These are phyloP conservation scores for Varanus salvator DNA, from an alignment of 2,113 vertebrate species.

Conservation along the genomic window DNA sequence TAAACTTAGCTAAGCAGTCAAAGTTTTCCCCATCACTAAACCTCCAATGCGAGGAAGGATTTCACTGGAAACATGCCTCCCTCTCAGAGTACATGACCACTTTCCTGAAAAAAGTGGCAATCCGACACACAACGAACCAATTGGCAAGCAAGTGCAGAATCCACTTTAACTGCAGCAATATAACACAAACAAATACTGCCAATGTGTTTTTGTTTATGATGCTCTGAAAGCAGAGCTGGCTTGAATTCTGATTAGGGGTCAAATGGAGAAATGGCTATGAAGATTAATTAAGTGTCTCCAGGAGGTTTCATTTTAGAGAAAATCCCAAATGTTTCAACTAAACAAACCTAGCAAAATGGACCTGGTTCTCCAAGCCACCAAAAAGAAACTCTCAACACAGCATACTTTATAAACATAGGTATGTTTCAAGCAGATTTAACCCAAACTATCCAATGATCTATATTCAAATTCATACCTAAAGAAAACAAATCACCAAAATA, in stretches of 20 bases:
- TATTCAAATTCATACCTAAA: background rate
- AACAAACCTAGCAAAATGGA: background rate
- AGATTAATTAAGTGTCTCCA: background rate
- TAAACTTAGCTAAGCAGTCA: too few relatives aligned
- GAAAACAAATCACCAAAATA: background rate
- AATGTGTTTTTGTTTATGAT: background rate
- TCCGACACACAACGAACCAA: background rate
- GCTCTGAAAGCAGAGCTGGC: background rate
- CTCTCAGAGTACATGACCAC: background rate
- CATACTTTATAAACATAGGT: too few relatives aligned
- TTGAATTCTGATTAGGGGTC: background rate
- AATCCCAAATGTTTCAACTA: background rate
- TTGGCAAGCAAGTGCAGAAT: background rate
- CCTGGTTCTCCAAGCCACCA: background rate
- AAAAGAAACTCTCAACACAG: background rate
- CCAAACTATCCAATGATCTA: background rate
- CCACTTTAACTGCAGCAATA: background rate
- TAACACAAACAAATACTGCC: background rate
- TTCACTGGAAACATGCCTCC: background rate
- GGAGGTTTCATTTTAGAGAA: background rate
- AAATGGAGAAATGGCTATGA: background rate
- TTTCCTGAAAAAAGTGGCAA: background rate
- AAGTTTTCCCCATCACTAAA: background rate
- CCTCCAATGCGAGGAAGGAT: too few relatives aligned
- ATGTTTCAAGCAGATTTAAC: background rate